A percentile compares a stretch with the other conserved stretches of the same genome.
Evolutionary conservation across 1,140 invertebrate species (phyloP).

Genomic region (Chymomyza costata): DNA sequence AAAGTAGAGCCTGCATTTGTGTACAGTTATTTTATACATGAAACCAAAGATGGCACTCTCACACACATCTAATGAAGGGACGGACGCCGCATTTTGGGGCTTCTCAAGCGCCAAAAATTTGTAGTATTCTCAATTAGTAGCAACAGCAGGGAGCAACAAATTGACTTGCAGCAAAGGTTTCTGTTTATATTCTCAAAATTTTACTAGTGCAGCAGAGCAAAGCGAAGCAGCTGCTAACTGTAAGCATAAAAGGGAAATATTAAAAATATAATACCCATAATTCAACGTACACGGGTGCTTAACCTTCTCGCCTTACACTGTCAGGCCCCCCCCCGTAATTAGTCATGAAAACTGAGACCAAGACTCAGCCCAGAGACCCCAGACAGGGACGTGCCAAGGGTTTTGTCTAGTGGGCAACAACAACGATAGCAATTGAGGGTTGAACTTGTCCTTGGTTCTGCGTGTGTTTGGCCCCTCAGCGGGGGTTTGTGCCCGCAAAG

Average conservation of each 20-base stretch:
- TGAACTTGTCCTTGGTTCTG: too few relatives aligned
- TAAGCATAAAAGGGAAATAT: slow-evolving; percentile 25
- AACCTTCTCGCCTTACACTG: slow-evolving; percentile 65
- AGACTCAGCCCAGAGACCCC: slow-evolving; percentile 14
- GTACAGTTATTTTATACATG: slow-evolving; percentile 67
- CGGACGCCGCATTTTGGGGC: slow-evolving; percentile 41
- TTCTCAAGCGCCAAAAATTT: slow-evolving; percentile 51
- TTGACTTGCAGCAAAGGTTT: too few relatives aligned
- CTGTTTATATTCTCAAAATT: too few relatives aligned
- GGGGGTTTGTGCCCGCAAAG: too few relatives aligned
- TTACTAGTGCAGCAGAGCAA: slow-evolving; percentile 2
- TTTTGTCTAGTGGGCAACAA: slow-evolving; percentile 48
- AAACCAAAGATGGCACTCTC: slow-evolving; percentile 54
- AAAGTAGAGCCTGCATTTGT: slow-evolving; percentile 50
- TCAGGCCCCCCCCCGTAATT: slow-evolving; percentile 37
- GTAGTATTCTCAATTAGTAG: too few relatives aligned
- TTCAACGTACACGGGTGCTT: slow-evolving; percentile 42
- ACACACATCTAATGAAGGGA: too few relatives aligned
- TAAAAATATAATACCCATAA: slow-evolving; percentile 60
- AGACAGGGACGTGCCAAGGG: slow-evolving; percentile 45
- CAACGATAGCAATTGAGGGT: too few relatives aligned
- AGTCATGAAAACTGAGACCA: slow-evolving; percentile 60
- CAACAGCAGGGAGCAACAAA: slow-evolving; percentile 30
- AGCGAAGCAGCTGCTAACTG: slow-evolving; percentile 12
- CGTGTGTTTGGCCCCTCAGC: too few relatives aligned